Percentiles rank a stretch among this genome's conserved stretches.
Conservation (phyloP, 92 coral and sea anemone genomes). For the Umimayanthus kanabou region DNA sequence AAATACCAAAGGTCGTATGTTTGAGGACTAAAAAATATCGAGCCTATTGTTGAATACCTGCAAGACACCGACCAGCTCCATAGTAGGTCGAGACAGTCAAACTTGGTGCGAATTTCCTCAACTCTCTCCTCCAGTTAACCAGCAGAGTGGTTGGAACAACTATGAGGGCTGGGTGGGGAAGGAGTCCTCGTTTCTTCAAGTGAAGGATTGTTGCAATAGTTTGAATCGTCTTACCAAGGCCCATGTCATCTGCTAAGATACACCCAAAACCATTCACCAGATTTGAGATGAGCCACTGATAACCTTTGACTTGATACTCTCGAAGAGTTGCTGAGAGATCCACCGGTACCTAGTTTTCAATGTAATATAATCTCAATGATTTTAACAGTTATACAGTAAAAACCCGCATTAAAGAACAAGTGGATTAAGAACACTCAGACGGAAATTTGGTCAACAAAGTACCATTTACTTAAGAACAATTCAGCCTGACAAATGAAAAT, state of each 20-base stretch:
- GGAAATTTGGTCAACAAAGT: too few species aligned
- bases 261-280: constrained; percentile 47
- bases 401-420: too few species aligned
- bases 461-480: too few species aligned
- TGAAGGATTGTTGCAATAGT: constrained; percentile 45
- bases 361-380: too few species aligned
- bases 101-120: constrained; percentile 44
- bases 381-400: too few species aligned
- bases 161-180: constrained; percentile 38
- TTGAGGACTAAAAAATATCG: too few species aligned
- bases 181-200: constrained; percentile 29
- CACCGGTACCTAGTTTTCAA: neutral
- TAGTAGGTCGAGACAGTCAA: constrained; percentile 50
- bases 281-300: constrained; percentile 44
- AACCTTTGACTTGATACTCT: constrained; percentile 50
- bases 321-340: constrained; percentile 39
- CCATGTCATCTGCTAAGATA: constrained; percentile 58
- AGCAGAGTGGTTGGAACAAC: constrained; percentile 51
- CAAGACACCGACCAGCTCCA: constrained; percentile 54
- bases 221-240: constrained; percentile 53
- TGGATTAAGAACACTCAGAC: too few species aligned
- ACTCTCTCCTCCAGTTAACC: constrained; percentile 49
- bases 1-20: too few species aligned
- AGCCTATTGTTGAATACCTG: constrained; percentile 20
- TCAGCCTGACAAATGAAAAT: too few species aligned